These are phyloP conservation scores for Gallinago solitaria DNA, from an alignment of 2,797 vertebrate species.

Conservation along the genomic window DNA sequence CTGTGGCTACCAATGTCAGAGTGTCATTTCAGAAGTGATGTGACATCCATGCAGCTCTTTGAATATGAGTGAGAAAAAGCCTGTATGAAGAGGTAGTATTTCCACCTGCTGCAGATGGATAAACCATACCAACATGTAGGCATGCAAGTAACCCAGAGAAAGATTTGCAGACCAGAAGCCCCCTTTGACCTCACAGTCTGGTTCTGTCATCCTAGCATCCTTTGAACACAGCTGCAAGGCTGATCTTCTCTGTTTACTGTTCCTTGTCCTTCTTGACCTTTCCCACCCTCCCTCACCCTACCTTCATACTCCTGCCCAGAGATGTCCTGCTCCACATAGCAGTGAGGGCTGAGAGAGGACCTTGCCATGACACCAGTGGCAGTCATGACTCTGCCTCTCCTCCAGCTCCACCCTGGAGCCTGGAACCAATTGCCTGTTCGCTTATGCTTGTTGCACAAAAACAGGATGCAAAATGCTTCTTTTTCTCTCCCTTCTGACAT, in stretches of 20 bases:
- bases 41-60: background rate
- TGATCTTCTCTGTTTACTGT: background rate
- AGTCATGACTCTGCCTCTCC: background rate
- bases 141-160: background rate
- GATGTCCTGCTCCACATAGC: background rate
- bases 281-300: background rate
- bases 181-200: background rate
- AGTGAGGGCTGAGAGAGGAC: background rate
- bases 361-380: accelerated
- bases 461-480: background rate
- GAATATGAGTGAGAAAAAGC: background rate
- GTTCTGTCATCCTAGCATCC: background rate
- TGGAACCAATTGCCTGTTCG: background rate
- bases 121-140: background rate
- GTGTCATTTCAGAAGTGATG: background rate
- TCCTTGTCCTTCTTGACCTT: background rate
- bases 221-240: background rate
- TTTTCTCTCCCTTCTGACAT: background rate
- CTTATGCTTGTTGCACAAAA: background rate
- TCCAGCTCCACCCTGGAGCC: background rate
- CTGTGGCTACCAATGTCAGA: background rate
- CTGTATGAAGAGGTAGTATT: background rate
- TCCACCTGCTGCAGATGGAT: background rate
- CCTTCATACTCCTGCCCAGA: background rate
- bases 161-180: background rate